A percentile compares a stretch with the other conserved stretches of the same genome.
phyloP scores from a whole-genome alignment of 2,113 vertebrate genomes.

The Notarius lentiginosus region DNA sequence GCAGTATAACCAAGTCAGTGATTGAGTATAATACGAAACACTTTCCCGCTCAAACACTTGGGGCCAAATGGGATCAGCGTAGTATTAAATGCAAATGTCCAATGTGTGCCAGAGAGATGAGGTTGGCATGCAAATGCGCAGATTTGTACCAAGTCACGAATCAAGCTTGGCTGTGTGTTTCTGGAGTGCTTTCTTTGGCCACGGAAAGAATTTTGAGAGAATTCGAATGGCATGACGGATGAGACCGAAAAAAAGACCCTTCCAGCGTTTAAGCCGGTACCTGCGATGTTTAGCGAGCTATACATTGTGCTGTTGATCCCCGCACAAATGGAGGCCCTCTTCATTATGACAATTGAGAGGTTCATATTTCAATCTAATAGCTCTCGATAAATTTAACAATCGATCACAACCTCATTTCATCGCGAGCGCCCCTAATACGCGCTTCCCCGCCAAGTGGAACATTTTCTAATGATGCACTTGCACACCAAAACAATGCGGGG shows the following conservation, averaged over 20 bases:
- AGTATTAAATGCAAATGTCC: constrained; percentile 37
- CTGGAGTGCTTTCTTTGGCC: constrained; percentile 5
- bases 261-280: constrained; percentile 62
- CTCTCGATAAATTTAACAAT: constrained; percentile 84
- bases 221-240: constrained; percentile 58
- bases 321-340: constrained; percentile 76
- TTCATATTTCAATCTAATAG: constrained; percentile 85
- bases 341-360: constrained; percentile 83
- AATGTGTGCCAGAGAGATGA: constrained; percentile 10
- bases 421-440: constrained; percentile 75
- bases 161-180: not conserved
- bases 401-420: constrained; percentile 88
- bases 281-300: constrained; percentile 64
- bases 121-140: constrained; percentile 21
- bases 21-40: constrained; percentile 16
- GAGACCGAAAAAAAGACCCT: constrained; percentile 68
- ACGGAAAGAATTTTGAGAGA: constrained; percentile 21
- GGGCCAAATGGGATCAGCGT: constrained; percentile 9
- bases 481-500: constrained; percentile 76
- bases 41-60: not conserved
- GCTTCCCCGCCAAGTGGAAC: constrained; percentile 83
- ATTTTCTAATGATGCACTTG: constrained; percentile 83
- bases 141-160: not conserved
- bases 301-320: constrained; percentile 74
- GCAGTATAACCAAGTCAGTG: not conserved